phyloP scores from a whole-genome alignment of 2,797 vertebrate genomes.

The Fringilla coelebs region DNA sequence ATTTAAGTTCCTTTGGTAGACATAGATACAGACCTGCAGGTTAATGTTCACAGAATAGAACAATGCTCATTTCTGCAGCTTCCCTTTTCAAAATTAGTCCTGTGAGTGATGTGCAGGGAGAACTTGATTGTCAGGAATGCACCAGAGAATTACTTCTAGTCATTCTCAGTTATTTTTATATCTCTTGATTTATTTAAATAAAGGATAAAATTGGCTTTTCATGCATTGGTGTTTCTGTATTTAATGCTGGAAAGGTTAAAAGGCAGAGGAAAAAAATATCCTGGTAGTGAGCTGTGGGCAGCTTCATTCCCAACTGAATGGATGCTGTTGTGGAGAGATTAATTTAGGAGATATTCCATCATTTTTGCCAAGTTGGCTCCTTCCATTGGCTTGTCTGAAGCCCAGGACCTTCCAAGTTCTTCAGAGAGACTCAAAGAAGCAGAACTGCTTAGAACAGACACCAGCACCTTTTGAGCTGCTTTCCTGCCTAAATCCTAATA shows the following conservation, averaged over 20 bases:
- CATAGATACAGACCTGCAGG: neutral
- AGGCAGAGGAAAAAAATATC: neutral
- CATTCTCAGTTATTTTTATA: neutral
- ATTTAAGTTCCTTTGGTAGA: neutral
- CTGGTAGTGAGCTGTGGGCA: neutral
- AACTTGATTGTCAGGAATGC: neutral
- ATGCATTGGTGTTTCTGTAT: neutral
- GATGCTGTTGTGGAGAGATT: fast-evolving
- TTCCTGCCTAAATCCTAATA: neutral
- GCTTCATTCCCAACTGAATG: neutral
- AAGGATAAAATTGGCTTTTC: neutral
- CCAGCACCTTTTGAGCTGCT: neutral
- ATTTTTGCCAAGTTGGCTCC: neutral
- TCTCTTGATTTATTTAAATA: neutral
- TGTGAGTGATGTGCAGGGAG: neutral
- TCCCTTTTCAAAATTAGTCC: neutral
- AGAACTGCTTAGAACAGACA: fast-evolving
- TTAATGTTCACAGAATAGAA: neutral
- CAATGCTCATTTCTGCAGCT: neutral
- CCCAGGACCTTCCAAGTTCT: neutral
- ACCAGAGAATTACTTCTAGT: neutral
- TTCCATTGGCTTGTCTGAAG: neutral
- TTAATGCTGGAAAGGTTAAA: neutral
- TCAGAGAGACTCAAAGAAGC: neutral
- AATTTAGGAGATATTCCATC: neutral